A percentile compares a stretch with the other conserved stretches of the same genome.
phyloP scores from a whole-genome alignment of 2,113 vertebrate species.

The Geococcyx californianus region DNA sequence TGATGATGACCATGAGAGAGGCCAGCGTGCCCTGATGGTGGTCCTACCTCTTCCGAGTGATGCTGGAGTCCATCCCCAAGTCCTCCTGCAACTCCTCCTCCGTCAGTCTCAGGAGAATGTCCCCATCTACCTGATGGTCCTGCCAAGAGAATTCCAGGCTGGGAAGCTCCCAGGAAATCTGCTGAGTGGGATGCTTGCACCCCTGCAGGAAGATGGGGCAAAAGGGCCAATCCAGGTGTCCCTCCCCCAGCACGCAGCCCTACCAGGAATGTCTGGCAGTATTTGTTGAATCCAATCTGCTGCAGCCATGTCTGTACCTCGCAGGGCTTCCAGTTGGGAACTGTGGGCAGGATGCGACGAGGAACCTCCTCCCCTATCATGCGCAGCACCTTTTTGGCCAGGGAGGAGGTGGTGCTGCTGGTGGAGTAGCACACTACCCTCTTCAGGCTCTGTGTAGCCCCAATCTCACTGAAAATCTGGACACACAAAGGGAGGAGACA shows the following conservation, averaged over 20 bases:
- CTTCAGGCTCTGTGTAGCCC: constrained; percentile 93
- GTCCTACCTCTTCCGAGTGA: constrained; percentile 87
- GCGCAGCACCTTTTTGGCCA: constrained; percentile 88
- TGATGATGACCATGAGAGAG: background rate
- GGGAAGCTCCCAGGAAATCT: background rate
- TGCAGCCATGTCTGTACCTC: constrained; percentile 96
- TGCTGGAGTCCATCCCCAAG: constrained; percentile 85
- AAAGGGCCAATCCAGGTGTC: background rate
- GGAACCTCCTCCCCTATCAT: constrained; percentile 92
- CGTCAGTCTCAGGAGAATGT: constrained; percentile 89
- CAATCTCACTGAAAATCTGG: constrained; percentile 94
- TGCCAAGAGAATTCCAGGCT: constrained; percentile 60
- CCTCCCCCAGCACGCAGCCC: background rate
- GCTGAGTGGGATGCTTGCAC: background rate
- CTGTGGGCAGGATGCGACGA: constrained; percentile 83
- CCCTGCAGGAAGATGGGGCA: background rate
- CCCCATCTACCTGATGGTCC: constrained; percentile 95
- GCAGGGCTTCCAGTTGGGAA: constrained; percentile 92
- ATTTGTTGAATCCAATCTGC: constrained; percentile 90
- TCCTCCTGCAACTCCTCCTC: constrained; percentile 86
- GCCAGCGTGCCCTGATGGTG: rapidly evolving
- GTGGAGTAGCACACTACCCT: constrained; percentile 92
- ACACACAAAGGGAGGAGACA: background rate
- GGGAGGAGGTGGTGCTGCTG: constrained; percentile 84
- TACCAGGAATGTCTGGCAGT: constrained; percentile 88